Evolutionary conservation across 92 coral and sea anemone genomes (phyloP).

Genomic region (Heteractis magnifica): DNA sequence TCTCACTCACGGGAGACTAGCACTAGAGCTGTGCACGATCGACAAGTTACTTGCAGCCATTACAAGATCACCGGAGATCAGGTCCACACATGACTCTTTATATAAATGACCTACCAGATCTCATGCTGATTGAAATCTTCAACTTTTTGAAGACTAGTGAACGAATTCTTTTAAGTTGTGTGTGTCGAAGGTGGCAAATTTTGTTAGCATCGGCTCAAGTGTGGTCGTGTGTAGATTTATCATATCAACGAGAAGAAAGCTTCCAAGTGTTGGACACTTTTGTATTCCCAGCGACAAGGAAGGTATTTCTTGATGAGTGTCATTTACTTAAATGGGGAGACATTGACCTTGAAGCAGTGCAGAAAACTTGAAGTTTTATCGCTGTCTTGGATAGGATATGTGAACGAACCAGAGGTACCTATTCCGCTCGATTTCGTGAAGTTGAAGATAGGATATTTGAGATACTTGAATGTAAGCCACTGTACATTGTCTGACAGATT

Average conservation of each 20-base stretch:
- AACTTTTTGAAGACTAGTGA: not conserved
- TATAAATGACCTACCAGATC: not conserved
- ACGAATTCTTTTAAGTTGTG: not conserved
- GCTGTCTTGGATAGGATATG: conserved; percentile 5
- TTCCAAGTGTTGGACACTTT: conserved; percentile 2
- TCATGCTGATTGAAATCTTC: not conserved
- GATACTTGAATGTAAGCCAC: not conserved
- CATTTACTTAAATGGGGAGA: not conserved
- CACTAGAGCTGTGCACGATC: too few relatives aligned
- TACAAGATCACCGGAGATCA: not conserved
- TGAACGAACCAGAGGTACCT: conserved; percentile 15
- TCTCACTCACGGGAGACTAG: too few relatives aligned
- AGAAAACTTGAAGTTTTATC: conserved; percentile 13
- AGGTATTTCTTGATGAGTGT: not conserved
- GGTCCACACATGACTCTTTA: not conserved
- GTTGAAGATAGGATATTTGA: not conserved
- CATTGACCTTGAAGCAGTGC: conserved; percentile 15
- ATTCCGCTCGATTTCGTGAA: not conserved
- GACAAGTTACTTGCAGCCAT: not conserved
- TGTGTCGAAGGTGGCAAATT: conserved; percentile 9
- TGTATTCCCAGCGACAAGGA: not conserved
- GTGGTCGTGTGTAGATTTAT: not conserved
- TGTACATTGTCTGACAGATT: not conserved
- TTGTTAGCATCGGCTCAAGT: not conserved
- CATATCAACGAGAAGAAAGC: conserved; percentile 7